Evolutionary conservation across 2,888 invertebrate species (phyloP).

Genomic region (Acrobeloides nanus): DNA sequence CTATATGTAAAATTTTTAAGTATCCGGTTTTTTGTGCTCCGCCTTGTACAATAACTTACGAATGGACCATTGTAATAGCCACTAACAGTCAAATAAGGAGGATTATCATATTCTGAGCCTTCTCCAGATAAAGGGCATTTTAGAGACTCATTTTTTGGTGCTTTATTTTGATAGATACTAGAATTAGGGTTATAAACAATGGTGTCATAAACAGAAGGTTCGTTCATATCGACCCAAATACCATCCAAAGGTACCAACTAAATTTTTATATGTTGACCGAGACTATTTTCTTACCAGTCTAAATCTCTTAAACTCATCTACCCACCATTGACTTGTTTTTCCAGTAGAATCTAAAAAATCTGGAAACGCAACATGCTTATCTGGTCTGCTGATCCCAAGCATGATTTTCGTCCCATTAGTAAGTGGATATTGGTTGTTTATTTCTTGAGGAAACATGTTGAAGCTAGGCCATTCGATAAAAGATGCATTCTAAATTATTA

Average conservation of each 20-base stretch:
- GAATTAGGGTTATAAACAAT: too few relatives aligned
- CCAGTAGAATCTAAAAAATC: constrained; percentile 44
- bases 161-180: too few relatives aligned
- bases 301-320: constrained; percentile 37
- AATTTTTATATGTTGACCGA: too few relatives aligned
- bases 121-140: constrained; percentile 37
- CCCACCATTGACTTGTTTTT: constrained; percentile 48
- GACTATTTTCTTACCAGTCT: too few relatives aligned
- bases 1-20: too few relatives aligned
- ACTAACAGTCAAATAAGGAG: constrained; percentile 41
- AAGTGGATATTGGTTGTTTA: constrained; percentile 40
- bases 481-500: constrained; percentile 30
- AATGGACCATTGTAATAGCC: too few relatives aligned
- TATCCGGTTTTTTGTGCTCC: too few relatives aligned
- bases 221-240: constrained; percentile 85
- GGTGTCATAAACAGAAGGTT: constrained; percentile 70
- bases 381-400: constrained; percentile 43
- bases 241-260: constrained; percentile 67
- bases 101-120: constrained; percentile 35
- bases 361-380: constrained; percentile 46
- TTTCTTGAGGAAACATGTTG: constrained; percentile 31
- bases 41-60: too few relatives aligned
- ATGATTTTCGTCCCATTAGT: constrained; percentile 41
- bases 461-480: constrained; percentile 44
- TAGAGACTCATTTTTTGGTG: constrained; percentile 33